Percentiles rank a stretch among this genome's conserved stretches.
These are phyloP conservation scores for Haplochromis vanheusdeni DNA, from an alignment of 2,113 vertebrate species.

Conservation along the genomic window DNA sequence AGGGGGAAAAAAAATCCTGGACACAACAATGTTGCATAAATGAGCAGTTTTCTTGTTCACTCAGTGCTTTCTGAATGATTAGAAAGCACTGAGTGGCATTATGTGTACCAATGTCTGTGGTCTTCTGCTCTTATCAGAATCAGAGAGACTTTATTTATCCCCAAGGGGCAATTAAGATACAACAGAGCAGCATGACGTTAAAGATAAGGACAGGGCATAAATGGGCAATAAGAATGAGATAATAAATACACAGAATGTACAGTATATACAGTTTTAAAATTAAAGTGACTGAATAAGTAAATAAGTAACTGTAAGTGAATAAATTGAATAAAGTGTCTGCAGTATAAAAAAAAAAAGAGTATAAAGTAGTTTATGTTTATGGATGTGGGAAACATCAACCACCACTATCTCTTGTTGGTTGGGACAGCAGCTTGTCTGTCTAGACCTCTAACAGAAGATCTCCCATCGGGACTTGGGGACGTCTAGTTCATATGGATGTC, in stretches of 20 bases:
- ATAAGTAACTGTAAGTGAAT: not conserved
- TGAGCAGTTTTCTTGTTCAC: not conserved
- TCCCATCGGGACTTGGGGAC: not conserved
- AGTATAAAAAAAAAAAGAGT: not conserved
- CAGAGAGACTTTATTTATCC: not conserved
- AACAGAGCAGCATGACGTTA: not conserved
- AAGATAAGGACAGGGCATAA: not conserved
- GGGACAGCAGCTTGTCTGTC: not conserved
- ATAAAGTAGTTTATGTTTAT: not conserved
- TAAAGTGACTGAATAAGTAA: not conserved
- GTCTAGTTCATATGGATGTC: not conserved
- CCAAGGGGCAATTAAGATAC: not conserved
- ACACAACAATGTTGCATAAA: not conserved
- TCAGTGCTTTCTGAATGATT: not conserved
- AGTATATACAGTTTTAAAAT: not conserved
- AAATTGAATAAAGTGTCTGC: not conserved
- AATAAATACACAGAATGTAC: not conserved
- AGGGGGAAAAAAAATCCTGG: not conserved
- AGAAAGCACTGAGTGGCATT: not conserved
- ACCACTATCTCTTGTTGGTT: not conserved
- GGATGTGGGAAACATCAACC: not conserved
- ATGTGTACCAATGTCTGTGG: not conserved
- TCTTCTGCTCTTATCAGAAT: not conserved
- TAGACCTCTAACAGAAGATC: not conserved
- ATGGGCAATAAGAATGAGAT: not conserved